Base-by-base conservation (phyloP, 2,888 invertebrate species). In the Serripes groenlandicus region DNA sequence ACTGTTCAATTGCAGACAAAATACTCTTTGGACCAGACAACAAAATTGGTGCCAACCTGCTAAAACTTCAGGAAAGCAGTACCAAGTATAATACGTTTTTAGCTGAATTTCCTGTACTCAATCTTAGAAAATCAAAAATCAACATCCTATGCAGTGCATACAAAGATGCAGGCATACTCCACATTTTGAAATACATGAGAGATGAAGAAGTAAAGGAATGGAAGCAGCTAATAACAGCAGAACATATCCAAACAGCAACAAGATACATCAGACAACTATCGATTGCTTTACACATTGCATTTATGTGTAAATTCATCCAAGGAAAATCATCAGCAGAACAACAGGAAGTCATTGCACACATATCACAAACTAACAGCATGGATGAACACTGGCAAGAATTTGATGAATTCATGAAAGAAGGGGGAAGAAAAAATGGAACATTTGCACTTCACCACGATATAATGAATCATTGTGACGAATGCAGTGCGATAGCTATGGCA, bases 401-500 rank as follows among this genome's bases (percentile, higher is more conserved):
- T 35, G 7, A 42, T 18, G n/a, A 75, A 5, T 84, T 74, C 56
- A 11, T 81, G 49, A 56, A 37, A 5, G 5, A 75, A 26, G 75
- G 81, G 9, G 35, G 23, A 5, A 30, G 62, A 73, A 32, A 42
- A 9, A 85, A 81, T 76, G 74, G 34, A 3, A 85, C 85, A 26
- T 85, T 85, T 76, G 71, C 81, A 5, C 58, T 81, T 1, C 84
- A 84, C 32, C 23, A 58, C 3, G 81, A 84, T 54, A 81, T 81
- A 72, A 72, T 84, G 80, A 34, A 49, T 21, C 88, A 86, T n/a
- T 86, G 84, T 68, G 86, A 88, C 62, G 76, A 86, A n/a, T 64
- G 86, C 5, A 66, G 72, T 23, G 77, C 83, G 3, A 76, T 88
- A 15, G 21, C 75, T 9, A 35, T 85, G 18, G 73, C 86, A 26